Base-by-base conservation (phyloP, 2,888 invertebrate genomes). In the Folsomia candida region DNA sequence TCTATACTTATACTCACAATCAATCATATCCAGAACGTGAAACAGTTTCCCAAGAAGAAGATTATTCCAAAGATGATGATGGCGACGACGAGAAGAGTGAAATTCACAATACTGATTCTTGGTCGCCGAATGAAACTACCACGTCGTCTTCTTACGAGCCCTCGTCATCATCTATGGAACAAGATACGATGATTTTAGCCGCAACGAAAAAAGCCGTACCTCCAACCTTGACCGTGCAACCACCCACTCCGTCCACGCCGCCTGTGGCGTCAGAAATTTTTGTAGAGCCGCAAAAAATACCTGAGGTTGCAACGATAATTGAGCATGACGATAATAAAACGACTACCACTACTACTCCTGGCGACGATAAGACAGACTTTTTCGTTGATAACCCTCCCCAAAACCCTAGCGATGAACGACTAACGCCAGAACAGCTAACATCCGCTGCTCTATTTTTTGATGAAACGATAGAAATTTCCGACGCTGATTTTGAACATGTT, bases 381-480 rank as follows among this genome's bases (percentile, higher is more conserved):
- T n/a, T n/a, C 26, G 2, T 47, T 51, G 54, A 67, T 27, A 51
- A 37, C 51, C 26, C 57, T 67, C 61, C 60, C 2, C 60, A 20
- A 61, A 24, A 47, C 14, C 37, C 37, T 37, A 37, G 4, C 20
- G 54, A 54, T 14, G 11, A 18, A 6, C 22, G 11, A 54, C 26
- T 64, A 29, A 64, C 63, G 20, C 22, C 20, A 20, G 63, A n/a
- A 20, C 24, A 47, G 14, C 37, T 64, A 24, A 47, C 47, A 2
- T 47, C 47, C 2, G 63, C 63, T n/a, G 63, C 63, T 22, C 37
- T 64, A 22, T 74, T 74, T 69, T 74, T 74, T 71, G 71, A 74
- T 69, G 22, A 66, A 51, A 74, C 74, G 58, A 71, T 74, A 67
- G 67, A 67, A 67, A 72, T 72, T 69, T 69, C 72, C 68, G 73